These are phyloP conservation scores for Paguma larvata DNA, from an alignment of 2,797 vertebrate species.

Conservation along the genomic window DNA sequence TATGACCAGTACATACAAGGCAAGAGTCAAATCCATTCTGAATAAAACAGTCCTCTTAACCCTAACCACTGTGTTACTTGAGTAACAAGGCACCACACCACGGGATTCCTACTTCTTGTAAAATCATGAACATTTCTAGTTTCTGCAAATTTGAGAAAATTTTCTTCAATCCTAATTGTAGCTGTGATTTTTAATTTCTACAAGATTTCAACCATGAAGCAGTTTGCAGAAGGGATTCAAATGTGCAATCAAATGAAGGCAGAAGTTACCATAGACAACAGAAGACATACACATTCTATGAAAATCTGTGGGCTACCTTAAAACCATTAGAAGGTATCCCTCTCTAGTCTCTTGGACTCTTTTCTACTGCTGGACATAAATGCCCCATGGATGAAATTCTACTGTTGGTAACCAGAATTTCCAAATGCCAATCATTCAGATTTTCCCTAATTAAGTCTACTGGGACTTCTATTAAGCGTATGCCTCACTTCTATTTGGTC, in stretches of 20 bases:
- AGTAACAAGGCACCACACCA: not conserved
- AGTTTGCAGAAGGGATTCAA: not conserved
- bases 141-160: not conserved
- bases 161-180: not conserved
- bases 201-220: not conserved
- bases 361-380: not conserved
- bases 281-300: not conserved
- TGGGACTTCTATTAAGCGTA: not conserved
- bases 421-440: not conserved
- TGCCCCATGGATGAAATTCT: not conserved
- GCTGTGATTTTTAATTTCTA: not conserved
- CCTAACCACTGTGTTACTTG: not conserved
- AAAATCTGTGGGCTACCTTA: not conserved
- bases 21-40: not conserved
- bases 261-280: not conserved
- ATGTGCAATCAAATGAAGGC: not conserved
- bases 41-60: not conserved
- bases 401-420: not conserved
- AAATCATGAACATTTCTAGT: not conserved
- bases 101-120: not conserved
- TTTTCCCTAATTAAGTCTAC: not conserved
- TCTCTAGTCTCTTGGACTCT: not conserved
- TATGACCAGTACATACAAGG: not conserved
- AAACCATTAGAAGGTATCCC: not conserved
- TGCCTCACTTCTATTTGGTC: not conserved